phyloP scores from a whole-genome alignment of 2,888 invertebrate genomes.

The Apotomis betuletana region DNA sequence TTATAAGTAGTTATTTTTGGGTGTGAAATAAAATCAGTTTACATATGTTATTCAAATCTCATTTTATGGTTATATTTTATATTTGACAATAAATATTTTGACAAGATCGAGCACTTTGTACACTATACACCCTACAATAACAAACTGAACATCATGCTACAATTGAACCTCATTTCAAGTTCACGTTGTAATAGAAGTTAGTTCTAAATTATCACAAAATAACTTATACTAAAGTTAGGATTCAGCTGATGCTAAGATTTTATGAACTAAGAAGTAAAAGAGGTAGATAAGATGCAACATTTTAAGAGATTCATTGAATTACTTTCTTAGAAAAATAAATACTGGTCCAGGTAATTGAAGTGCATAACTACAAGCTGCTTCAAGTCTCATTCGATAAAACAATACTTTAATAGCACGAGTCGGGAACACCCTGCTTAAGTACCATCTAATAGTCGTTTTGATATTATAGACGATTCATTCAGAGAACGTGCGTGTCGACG shows the following conservation, averaged over 20 bases:
- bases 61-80: conserved; percentile 53
- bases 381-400: conserved; percentile 15
- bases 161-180: conserved; percentile 43
- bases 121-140: conserved; percentile 65
- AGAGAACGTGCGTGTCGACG: not conserved
- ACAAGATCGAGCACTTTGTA: conserved; percentile 81
- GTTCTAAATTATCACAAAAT: conserved; percentile 74
- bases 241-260: conserved; percentile 71
- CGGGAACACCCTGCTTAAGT: conserved; percentile 29
- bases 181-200: conserved; percentile 41
- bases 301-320: conserved; percentile 72
- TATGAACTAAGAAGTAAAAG: conserved; percentile 70
- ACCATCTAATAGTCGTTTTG: conserved; percentile 37
- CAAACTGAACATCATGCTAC: conserved; percentile 44
- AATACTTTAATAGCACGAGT: conserved; percentile 19
- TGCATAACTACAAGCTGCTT: conserved; percentile 42
- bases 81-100: conserved; percentile 82
- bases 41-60: conserved; percentile 29
- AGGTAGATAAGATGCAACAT: conserved; percentile 76
- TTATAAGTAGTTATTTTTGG: not conserved
- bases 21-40: conserved; percentile 32
- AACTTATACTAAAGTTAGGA: conserved; percentile 63
- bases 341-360: conserved; percentile 76
- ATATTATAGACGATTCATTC: conserved; percentile 24
- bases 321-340: conserved; percentile 71